A percentile compares a stretch with the other conserved stretches of the same genome.
Evolutionary conservation across 2,888 invertebrate genomes (phyloP).

Genomic region (Meandrusa payeni): DNA sequence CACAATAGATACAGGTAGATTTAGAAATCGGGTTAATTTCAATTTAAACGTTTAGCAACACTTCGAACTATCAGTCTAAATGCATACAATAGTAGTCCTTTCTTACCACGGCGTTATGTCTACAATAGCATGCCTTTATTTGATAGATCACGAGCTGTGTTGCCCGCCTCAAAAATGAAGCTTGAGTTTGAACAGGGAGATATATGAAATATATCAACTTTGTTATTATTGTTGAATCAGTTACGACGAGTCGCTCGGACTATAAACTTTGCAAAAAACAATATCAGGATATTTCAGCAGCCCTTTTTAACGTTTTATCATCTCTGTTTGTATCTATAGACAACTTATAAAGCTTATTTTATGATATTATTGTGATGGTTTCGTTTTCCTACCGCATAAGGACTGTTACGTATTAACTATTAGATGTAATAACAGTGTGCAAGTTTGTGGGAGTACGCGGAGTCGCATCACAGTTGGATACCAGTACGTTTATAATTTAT

Average conservation of each 20-base stretch:
- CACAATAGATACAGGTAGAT: slow-evolving; percentile 46
- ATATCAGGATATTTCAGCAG: slow-evolving; percentile 49
- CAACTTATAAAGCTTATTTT: slow-evolving; percentile 74
- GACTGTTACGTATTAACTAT: slow-evolving; percentile 70
- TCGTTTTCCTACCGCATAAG: slow-evolving; percentile 77
- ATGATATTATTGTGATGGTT: slow-evolving; percentile 76
- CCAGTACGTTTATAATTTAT: slow-evolving; percentile 61
- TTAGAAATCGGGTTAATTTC: slow-evolving; percentile 31
- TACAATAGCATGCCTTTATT: slow-evolving; percentile 34
- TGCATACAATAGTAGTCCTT: slow-evolving; percentile 10
- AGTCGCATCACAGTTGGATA: slow-evolving; percentile 66
- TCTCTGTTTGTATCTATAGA: slow-evolving; percentile 74
- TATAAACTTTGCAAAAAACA: slow-evolving; percentile 51
- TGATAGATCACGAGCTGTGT: slow-evolving; percentile 23
- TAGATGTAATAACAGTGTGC: slow-evolving; percentile 64
- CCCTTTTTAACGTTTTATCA: slow-evolving; percentile 62
- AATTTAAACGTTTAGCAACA: slow-evolving; percentile 18
- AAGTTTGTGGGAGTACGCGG: slow-evolving; percentile 51
- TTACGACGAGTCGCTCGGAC: slow-evolving; percentile 58
- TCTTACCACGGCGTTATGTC: not conserved
- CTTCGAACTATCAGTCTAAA: slow-evolving; percentile 1
- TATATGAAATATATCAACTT: slow-evolving; percentile 66
- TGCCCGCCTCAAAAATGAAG: slow-evolving; percentile 30
- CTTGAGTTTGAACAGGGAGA: slow-evolving; percentile 43
- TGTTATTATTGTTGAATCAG: slow-evolving; percentile 36